phyloP scores from a whole-genome alignment of 1,140 invertebrate species.

The Rhyzopertha dominica region DNA sequence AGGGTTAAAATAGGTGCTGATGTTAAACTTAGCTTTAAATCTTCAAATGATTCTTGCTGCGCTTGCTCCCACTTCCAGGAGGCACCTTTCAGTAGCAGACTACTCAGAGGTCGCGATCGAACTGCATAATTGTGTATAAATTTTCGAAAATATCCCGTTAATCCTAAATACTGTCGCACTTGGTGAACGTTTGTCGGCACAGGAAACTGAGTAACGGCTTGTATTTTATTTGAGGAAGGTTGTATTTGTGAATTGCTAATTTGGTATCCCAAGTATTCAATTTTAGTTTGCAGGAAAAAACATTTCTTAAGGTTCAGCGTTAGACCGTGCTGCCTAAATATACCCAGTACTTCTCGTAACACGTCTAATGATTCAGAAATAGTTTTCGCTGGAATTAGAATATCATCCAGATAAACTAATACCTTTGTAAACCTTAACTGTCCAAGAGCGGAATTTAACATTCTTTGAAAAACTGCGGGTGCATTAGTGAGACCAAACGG shows the following conservation, averaged over 20 bases:
- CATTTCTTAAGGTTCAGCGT: conserved; percentile 12
- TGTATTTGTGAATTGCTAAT: conserved; percentile 1
- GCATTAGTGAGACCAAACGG: conserved; percentile 31
- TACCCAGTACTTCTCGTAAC: conserved; percentile 2
- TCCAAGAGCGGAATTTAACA: conserved; percentile 17
- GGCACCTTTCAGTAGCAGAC: conserved; percentile 23
- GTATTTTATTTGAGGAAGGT: background rate
- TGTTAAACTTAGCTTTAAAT: conserved; percentile 15
- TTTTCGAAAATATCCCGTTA: conserved; percentile 32
- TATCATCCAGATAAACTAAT: conserved; percentile 36
- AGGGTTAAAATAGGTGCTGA: conserved; percentile 1
- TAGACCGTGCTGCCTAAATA: conserved; percentile 2
- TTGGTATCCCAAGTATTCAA: conserved; percentile 14
- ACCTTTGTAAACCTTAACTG: conserved; percentile 20
- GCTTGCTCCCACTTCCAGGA: conserved; percentile 18
- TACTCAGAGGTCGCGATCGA: conserved; percentile 26
- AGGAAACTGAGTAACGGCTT: conserved; percentile 14
- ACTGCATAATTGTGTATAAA: conserved; percentile 29
- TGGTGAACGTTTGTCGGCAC: conserved; percentile 25
- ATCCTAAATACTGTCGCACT: conserved; percentile 29
- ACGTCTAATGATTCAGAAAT: background rate
- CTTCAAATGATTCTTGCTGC: conserved; percentile 8
- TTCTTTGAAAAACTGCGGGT: conserved; percentile 22
- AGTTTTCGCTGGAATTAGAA: conserved; percentile 29
- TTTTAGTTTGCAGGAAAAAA: conserved; percentile 5